Base-by-base conservation (phyloP, 2,888 invertebrate genomes). In the Elysia crispata region DNA sequence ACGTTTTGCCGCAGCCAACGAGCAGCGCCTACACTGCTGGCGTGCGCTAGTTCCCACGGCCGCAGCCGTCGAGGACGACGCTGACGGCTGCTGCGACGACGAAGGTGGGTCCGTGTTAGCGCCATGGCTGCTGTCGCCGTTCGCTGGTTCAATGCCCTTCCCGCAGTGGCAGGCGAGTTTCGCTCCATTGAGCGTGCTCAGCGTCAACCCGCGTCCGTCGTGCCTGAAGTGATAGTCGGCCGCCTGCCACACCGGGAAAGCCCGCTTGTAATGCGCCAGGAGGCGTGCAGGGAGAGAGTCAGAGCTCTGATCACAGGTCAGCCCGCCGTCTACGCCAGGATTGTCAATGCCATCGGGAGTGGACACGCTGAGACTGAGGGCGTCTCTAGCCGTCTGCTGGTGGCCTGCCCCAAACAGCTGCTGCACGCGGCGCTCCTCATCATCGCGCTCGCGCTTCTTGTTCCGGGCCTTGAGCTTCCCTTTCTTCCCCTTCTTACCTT, bases 171-270 rank as follows among this genome's bases (percentile, higher is more conserved):
- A 41, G 41, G 11, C 5, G 5, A 41, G 5, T 11, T 11, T 11
- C 1, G 70, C 23, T 28, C 33, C 20, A 23, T 6, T 25, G 6
- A n/a, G 30, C 67, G 60, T 67, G 67, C 5, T 67, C 5, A 28
- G 30, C 50, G 25, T 54, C 13, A 78, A 75, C 54, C 82, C 78
- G 75, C 80, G 78, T 5, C 77, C 64, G 54, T 79, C 78, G 23
- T 76, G 73, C 28, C 78, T 78, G 64, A 80, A 77, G 41, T 41
- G 41, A 41, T 41, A 41, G 41, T 41, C 41, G 5, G 41, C 41
- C 30, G 81, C 74, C 62, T 79, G 77, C 84, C 84, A 84, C 0
- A 78, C 41, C 0, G 84, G 84, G 54, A 84, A 84, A 5, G 72
- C 67, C 23, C 67, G 77, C 31, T 67, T 77, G 13, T 41, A 41